Conservation (phyloP, 2,888 invertebrate genomes). For the Himalopsyche anomala region DNA sequence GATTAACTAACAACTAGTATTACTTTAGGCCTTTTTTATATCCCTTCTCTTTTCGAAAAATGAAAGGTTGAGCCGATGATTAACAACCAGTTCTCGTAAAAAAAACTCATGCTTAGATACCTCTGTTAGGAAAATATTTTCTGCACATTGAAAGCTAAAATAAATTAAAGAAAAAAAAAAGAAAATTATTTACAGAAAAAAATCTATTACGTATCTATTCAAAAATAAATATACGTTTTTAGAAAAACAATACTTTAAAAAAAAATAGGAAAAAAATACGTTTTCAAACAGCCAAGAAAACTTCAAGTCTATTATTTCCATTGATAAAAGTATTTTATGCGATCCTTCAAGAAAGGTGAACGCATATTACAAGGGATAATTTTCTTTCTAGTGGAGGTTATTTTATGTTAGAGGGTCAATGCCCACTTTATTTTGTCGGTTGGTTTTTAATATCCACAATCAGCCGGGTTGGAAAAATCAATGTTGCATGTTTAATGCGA, state of each 20-base stretch:
- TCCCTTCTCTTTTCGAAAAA: too few relatives aligned
- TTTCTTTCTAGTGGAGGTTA: constrained; percentile 5
- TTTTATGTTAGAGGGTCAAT: constrained; percentile 41
- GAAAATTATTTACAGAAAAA: too few relatives aligned
- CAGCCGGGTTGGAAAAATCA: constrained; percentile 36
- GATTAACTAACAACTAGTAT: too few relatives aligned
- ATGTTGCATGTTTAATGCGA: constrained; percentile 42
- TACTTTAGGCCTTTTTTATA: too few relatives aligned
- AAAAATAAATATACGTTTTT: neutral
- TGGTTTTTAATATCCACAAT: constrained; percentile 32
- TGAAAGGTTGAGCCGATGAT: too few relatives aligned
- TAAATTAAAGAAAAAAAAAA: too few relatives aligned
- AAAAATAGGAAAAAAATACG: neutral
- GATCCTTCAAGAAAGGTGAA: constrained; percentile 16
- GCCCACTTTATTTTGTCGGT: constrained; percentile 41
- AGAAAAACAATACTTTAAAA: neutral
- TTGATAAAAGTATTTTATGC: constrained; percentile 8
- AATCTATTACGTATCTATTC: too few relatives aligned
- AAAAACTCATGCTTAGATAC: too few relatives aligned
- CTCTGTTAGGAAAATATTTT: too few relatives aligned
- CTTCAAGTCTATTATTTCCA: neutral
- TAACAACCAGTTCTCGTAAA: too few relatives aligned
- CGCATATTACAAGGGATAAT: neutral
- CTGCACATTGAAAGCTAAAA: too few relatives aligned
- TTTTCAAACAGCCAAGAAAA: neutral